Conservation (phyloP, 2,113 vertebrate genomes). For the Mus spicilegus region DNA sequence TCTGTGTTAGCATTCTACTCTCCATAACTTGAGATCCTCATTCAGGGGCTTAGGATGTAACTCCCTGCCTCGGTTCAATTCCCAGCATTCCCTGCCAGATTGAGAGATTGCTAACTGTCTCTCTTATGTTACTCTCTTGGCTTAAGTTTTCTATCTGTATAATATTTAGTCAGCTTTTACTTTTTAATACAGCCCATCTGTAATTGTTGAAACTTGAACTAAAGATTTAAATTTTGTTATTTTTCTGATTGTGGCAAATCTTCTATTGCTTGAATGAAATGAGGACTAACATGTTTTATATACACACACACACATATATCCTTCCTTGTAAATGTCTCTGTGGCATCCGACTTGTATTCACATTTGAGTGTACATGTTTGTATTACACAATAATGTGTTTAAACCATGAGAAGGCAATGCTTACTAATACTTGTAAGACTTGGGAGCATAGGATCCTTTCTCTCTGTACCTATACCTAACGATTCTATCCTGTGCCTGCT, state of each 20-base stretch:
- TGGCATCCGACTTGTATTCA: neutral
- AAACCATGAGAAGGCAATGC: neutral
- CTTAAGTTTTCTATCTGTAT: neutral
- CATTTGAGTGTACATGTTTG: neutral
- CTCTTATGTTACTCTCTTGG: neutral
- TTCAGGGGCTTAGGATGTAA: neutral
- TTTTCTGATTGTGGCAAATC: neutral
- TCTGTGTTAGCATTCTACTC: neutral
- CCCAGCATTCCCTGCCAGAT: too few relatives aligned
- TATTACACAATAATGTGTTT: neutral
- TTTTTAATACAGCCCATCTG: neutral
- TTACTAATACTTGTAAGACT: neutral
- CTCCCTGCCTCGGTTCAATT: neutral
- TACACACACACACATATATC: neutral
- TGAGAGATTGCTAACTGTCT: fast-evolving
- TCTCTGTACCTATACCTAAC: neutral
- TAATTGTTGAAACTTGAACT: neutral
- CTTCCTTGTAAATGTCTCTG: neutral
- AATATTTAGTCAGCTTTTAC: neutral
- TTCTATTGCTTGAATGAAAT: slow-evolving; percentile 6
- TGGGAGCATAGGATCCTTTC: neutral
- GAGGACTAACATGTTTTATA: neutral
- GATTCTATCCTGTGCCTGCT: neutral
- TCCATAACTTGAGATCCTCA: neutral
- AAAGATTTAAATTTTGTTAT: slow-evolving; percentile 31